A percentile compares a stretch with the other conserved stretches of the same genome.
These are phyloP conservation scores for Eupithecia abbreviata DNA, from an alignment of 2,888 invertebrate species.

Conservation along the genomic window DNA sequence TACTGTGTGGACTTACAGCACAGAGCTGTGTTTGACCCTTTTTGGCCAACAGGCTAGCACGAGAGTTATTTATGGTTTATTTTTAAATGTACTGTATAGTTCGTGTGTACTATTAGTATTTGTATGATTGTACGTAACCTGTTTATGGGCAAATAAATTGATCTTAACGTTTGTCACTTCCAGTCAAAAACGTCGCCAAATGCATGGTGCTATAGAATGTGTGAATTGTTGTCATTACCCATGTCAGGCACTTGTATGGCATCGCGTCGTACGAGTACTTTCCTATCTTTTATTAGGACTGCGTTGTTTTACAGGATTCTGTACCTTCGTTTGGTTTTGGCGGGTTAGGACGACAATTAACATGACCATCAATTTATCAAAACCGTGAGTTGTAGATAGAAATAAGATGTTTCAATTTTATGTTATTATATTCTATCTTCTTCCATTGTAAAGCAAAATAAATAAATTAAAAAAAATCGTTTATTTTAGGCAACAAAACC, in stretches of 20 bases:
- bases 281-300: constrained; percentile 40
- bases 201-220: constrained; percentile 51
- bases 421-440: not conserved
- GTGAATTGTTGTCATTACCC: constrained; percentile 63
- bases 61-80: no score
- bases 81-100: no score
- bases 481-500: no score
- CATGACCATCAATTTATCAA: not conserved
- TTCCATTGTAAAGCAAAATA: not conserved
- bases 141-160: no score
- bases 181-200: constrained; percentile 29
- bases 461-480: no score
- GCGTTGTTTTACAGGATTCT: constrained; percentile 16
- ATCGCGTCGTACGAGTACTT: constrained; percentile 45
- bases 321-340: not conserved
- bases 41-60: no score
- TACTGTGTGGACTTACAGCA: no score
- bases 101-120: no score
- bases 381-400: not conserved
- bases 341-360: not conserved
- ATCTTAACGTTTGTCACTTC: constrained; percentile 15
- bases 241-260: constrained; percentile 59
- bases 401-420: not conserved
- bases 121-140: no score
- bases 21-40: no score